phyloP scores from a whole-genome alignment of 2,797 vertebrate species.

The Semaprochilodus insignis region DNA sequence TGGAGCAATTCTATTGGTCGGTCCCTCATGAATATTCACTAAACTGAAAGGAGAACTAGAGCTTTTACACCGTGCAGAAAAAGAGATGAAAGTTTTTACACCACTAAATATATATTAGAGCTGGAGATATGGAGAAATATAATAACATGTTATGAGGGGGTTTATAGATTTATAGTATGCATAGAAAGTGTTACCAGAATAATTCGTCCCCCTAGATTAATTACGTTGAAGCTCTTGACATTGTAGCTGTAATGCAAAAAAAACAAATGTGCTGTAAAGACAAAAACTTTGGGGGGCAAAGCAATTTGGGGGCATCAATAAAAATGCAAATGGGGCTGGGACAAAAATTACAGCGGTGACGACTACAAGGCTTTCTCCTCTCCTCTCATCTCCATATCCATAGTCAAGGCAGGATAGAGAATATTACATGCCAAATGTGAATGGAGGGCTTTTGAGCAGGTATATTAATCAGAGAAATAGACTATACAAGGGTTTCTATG shows the following conservation, averaged over 20 bases:
- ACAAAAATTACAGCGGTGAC: slow-evolving; percentile 70
- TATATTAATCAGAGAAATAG: too few relatives aligned
- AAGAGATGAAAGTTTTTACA: too few relatives aligned
- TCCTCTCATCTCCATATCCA: slow-evolving; percentile 2
- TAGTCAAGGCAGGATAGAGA: neutral
- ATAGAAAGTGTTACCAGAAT: too few relatives aligned
- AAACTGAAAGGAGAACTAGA: too few relatives aligned
- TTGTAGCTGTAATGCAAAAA: neutral
- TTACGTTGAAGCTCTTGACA: neutral
- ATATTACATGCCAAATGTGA: neutral
- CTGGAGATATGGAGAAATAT: too few relatives aligned
- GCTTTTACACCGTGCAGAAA: too few relatives aligned
- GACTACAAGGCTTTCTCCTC: slow-evolving; percentile 59
- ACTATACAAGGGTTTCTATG: too few relatives aligned
- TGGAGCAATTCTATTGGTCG: too few relatives aligned
- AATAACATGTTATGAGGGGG: too few relatives aligned
- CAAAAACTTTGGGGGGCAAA: slow-evolving; percentile 64
- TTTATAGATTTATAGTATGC: too few relatives aligned
- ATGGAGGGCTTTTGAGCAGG: neutral
- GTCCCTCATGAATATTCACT: too few relatives aligned
- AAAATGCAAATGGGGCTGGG: slow-evolving; percentile 76
- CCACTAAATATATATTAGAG: too few relatives aligned
- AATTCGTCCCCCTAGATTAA: neutral
- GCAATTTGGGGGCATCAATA: slow-evolving; percentile 78
- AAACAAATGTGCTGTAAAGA: neutral